Base-by-base conservation (phyloP, 2,113 vertebrate genomes). In the Microcebus jonahi region DNA sequence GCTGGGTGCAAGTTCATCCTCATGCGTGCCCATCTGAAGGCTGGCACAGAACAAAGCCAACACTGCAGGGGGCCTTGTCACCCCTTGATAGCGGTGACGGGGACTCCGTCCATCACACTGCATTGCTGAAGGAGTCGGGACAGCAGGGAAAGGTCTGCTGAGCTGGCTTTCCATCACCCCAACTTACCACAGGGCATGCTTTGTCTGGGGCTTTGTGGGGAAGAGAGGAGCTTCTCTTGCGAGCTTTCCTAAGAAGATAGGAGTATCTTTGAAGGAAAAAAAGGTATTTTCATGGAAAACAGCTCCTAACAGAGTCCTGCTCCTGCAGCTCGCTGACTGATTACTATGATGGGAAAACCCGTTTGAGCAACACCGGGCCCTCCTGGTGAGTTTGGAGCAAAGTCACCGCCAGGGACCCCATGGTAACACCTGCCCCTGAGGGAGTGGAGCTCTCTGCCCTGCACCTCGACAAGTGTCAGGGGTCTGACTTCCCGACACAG, bases 71-170 rank as follows among this genome's bases (percentile, higher is more conserved):
- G 59, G 68, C 23, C 13, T 34, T 9, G 0, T 3, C 25, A 20
- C 11, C 13, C 25, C 42, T 20, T 34, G 68, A 34, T 1, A 14
- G 23, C 14, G 23, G 36, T 31, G 36, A n/a, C 10, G 25, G 8
- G 65, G 15, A 2, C 27, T 63, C 20, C 3, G 29, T 45, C 12
- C 17, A 18, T 23, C 6, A 27, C 20, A 31, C 39, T 15, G 36
- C 29, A 0, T 87, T 34, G 57, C 1, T 0, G 65, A 34, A 3
- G 3, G 39, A 13, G 34, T 39, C 18, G 39, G 31, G 34, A 34
- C 18, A 8, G 6, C 10, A 34, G 34, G 34, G 5, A 7, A 17
- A 29, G 29, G 0, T 8, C 6, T 23, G 4, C 29, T 2, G 34
- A 80, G 25, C 42, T 70, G 20, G 36, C 2, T 3, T 59, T 65